Conservation (phyloP, 2,888 invertebrate species). For the Teinopalpus imperialis region DNA sequence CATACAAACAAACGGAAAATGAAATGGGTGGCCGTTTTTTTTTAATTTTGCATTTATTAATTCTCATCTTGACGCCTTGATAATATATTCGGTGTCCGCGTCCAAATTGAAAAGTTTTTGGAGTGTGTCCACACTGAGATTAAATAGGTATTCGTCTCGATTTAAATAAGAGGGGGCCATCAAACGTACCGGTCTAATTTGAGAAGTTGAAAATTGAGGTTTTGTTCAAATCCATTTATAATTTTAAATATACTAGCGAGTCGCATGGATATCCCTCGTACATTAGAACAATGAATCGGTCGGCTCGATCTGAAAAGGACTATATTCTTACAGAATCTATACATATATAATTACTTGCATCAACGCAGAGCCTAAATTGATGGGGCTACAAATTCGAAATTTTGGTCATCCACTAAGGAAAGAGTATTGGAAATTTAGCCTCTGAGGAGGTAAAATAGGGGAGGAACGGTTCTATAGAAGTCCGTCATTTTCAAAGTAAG, state of each 20-base stretch:
- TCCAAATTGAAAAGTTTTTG: conserved; percentile 41
- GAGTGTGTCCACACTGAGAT: conserved; percentile 30
- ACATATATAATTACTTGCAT: too few relatives aligned
- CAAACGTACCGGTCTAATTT: conserved; percentile 15
- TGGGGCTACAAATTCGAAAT: too few relatives aligned
- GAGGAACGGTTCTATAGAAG: too few relatives aligned
- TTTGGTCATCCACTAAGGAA: too few relatives aligned
- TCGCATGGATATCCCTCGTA: too few relatives aligned
- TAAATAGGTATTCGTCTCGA: conserved; percentile 21
- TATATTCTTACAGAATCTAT: too few relatives aligned
- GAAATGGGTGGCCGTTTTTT: conserved; percentile 18
- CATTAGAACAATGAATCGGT: too few relatives aligned
- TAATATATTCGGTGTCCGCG: conserved; percentile 39
- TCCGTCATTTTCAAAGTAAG: too few relatives aligned
- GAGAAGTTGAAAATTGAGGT: conserved; percentile 17
- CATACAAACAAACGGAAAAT: not conserved
- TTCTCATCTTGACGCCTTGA: conserved; percentile 37
- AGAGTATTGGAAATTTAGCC: too few relatives aligned
- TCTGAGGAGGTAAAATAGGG: too few relatives aligned
- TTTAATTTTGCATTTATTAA: conserved; percentile 37
- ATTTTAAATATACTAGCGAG: not conserved
- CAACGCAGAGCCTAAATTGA: too few relatives aligned
- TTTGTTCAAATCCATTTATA: conserved; percentile 9
- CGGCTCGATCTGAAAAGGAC: too few relatives aligned
- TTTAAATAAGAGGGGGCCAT: conserved; percentile 23